Evolutionary conservation across 2,888 invertebrate genomes (phyloP), one percentile per base, ranked within the genome.

Genomic region (Sepioteuthis lessoniana): DNA sequence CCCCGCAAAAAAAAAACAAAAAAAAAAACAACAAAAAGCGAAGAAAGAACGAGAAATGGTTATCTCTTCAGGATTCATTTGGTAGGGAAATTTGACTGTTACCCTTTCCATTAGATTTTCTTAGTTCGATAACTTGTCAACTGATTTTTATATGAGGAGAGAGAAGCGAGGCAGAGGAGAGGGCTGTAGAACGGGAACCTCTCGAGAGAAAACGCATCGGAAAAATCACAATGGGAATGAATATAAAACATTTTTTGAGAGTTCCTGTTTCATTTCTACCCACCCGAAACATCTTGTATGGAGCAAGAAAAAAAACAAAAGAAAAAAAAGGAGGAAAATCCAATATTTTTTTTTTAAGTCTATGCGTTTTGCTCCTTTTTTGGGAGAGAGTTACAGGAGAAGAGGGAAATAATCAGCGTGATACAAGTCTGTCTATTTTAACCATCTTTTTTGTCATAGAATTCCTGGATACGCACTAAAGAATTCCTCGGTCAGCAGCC

Each of bases 221-320:
- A 76, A 76, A 76, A 76, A 76, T 76, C 76, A 76, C 76, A 76
- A 76, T 76, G 76, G n/a, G n/a, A 76, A 76, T 76, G 31, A n/a
- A 76, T n/a, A 76, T n/a, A 76, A 76, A 76, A 76, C n/a, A 16
- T 13, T 76, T 76, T 35, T 76, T 76, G 76, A 76, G n/a, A 16
- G n/a, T 76, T 76, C n/a, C 8, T 76, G 21, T 55, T 76, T 16
- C 16, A 35, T 16, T 35, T 21, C n/a, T 10, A 35, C 76, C 76
- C 13, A 76, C n/a, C 76, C 76, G n/a, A 76, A 76, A 76, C 2
- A n/a, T 76, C 76, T 35, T 35, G 76, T 76, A n/a, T 3, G 76
- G 76, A 76, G 76, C 76, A 76, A 76, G n/a, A 16, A 35, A 76
- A 35, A 55, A 21, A 55, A 42, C 3, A 42, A 42, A 42, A 42